Evolutionary conservation across 2,113 vertebrate species (phyloP), one percentile per base, ranked within the genome.

Genomic region (Cyanistes caeruleus): DNA sequence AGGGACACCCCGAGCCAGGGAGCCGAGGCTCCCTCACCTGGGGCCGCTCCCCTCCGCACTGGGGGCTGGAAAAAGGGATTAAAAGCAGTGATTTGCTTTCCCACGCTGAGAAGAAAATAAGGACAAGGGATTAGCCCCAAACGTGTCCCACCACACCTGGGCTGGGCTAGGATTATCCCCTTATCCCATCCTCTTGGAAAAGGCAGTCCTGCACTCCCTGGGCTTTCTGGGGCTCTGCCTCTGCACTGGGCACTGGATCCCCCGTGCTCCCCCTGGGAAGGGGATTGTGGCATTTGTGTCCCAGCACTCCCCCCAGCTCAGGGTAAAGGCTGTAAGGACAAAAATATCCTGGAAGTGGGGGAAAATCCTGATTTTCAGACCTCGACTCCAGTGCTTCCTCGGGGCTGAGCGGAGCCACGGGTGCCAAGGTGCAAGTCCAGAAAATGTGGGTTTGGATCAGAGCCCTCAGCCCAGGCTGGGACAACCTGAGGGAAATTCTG

Each of bases 1-100:
- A 2, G 28, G 70, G 16, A 27, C 22, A 68, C 55, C 51, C 15
- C 3, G 5, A 69, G n/a, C 9, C 3, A 0, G 17, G 20, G 25
- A 6, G 39, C 11, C 3, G 0, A 37, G 21, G 27, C 5, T 3
- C 65, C 58, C 89, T 78, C 91, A 72, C 95, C 91, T 78, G 89
- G 68, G 46, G 14, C 67, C 16, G 21, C 9, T 7, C 33, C 33
- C 33, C 63, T 31, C 49, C 2, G 52, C 37, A 28, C 28, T 3
- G 37, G 92, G 78, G 77, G 79, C 89, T 89, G 91, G 86, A 92
- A 95, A 94, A 96, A 60, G 65, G 83, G 95, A 94, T 96, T 96
- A 92, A 92, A 89, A 20, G 68, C 9, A 43, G 64, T 0, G 33
- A 92, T 96, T 96, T 95, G 84, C 77, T 93, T 90, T 74, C 52